These are phyloP conservation scores for Trissoscelio sp. DNA, from an alignment of 2,888 invertebrate genomes.

Conservation along the genomic window DNA sequence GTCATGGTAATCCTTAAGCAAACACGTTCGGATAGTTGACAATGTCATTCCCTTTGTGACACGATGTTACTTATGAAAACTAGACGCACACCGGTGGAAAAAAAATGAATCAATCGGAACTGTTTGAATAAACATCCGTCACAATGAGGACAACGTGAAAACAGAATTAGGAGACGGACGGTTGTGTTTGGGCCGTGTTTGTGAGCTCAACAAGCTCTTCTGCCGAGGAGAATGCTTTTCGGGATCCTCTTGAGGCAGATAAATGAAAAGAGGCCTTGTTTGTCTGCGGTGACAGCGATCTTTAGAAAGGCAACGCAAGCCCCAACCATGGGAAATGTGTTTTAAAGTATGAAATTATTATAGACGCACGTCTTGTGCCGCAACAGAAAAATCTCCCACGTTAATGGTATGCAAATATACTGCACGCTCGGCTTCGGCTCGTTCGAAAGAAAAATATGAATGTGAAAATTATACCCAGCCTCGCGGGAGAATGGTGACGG, in stretches of 20 bases:
- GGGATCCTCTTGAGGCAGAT: constrained; percentile 54
- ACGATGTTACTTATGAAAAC: constrained; percentile 30
- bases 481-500: constrained; percentile 17
- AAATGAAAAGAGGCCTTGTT: constrained; percentile 63
- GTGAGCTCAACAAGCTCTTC: constrained; percentile 72
- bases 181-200: constrained; percentile 72
- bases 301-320: constrained; percentile 54
- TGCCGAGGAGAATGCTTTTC: constrained; percentile 62
- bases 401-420: constrained; percentile 61
- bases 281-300: constrained; percentile 59
- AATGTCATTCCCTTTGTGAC: constrained; percentile 19
- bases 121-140: constrained; percentile 61
- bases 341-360: constrained; percentile 60
- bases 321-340: constrained; percentile 55
- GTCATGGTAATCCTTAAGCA: constrained; percentile 31
- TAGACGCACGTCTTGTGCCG: constrained; percentile 28
- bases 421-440: constrained; percentile 28
- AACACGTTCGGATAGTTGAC: constrained; percentile 15
- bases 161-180: constrained; percentile 55
- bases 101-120: constrained; percentile 55
- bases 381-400: constrained; percentile 52
- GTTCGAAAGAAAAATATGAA: constrained; percentile 50
- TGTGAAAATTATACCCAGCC: constrained; percentile 47
- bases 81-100: constrained; percentile 29
- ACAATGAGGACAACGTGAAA: constrained; percentile 59